A percentile compares a stretch with the other conserved stretches of the same genome.
Evolutionary conservation across 2,797 vertebrate species (phyloP).

Genomic region (Malacoctenus gilli): DNA sequence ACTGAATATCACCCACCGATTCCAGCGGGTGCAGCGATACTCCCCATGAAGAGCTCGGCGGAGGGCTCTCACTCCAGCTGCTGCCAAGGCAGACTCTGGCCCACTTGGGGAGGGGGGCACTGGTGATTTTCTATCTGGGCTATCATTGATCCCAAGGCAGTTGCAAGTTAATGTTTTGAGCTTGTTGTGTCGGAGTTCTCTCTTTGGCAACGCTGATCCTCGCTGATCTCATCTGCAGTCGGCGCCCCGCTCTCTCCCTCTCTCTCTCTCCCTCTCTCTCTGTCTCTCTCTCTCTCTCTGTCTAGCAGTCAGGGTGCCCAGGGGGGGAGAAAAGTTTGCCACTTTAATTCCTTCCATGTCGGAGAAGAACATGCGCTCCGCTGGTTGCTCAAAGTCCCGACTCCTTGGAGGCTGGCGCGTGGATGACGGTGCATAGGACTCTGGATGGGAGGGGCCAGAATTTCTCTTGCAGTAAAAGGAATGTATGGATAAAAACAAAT

Average conservation of each 20-base stretch:
- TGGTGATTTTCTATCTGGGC: constrained; percentile 55
- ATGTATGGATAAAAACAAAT: no score
- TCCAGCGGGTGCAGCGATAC: constrained; percentile 13
- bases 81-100: constrained; percentile 33
- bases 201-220: constrained; percentile 33
- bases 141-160: constrained; percentile 54
- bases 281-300: neutral
- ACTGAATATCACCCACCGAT: no score
- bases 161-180: constrained; percentile 46
- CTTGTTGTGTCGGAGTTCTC: constrained; percentile 12
- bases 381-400: constrained; percentile 11
- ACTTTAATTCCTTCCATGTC: constrained; percentile 23
- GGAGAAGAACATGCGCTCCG: constrained; percentile 29
- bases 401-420: constrained; percentile 15
- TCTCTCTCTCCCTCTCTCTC: no score
- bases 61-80: constrained; percentile 13
- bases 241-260: neutral
- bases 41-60: constrained; percentile 21
- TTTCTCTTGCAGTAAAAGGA: constrained; percentile 5
- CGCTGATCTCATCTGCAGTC: constrained; percentile 16
- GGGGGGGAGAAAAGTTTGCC: constrained; percentile 24
- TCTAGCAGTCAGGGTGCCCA: constrained; percentile 3
- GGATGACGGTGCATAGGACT: constrained; percentile 11
- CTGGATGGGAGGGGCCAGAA: neutral
- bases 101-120: constrained; percentile 48